Evolutionary conservation across 1,140 invertebrate genomes (phyloP).

Genomic region (Coboldia fuscipes): DNA sequence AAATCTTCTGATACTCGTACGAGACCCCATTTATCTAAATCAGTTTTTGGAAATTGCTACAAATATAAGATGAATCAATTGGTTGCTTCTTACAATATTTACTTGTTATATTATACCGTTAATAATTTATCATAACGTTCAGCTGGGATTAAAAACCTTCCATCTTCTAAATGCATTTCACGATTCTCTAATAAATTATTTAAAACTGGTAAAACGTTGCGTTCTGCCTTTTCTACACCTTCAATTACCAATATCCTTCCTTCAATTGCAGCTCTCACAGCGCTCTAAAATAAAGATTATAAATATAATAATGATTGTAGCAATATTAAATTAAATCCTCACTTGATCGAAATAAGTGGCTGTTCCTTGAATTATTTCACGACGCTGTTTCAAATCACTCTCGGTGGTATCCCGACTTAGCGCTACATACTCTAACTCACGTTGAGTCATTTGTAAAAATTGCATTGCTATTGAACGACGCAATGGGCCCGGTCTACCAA

Average conservation of each 20-base stretch:
- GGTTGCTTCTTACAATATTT: not conserved
- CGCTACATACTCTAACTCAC: conserved; percentile 84
- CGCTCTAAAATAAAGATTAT: conserved; percentile 34
- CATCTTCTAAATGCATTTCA: conserved; percentile 97
- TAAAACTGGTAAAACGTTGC: conserved; percentile 91
- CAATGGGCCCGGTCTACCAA: conserved; percentile 66
- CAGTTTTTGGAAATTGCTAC: conserved; percentile 52
- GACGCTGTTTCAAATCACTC: conserved; percentile 84
- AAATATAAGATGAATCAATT: conserved; percentile 5
- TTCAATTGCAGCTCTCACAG: conserved; percentile 71
- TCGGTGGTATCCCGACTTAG: conserved; percentile 91
- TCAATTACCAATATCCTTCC: conserved; percentile 84
- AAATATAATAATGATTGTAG: not conserved
- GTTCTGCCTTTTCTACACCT: conserved; percentile 92
- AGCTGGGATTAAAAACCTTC: conserved; percentile 74
- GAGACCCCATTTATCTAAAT: conserved; percentile 68
- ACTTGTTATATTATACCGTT: conserved; percentile 29
- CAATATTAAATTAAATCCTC: conserved; percentile 3
- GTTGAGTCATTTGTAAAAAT: conserved; percentile 67
- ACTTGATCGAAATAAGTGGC: conserved; percentile 89
- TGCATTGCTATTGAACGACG: conserved; percentile 58
- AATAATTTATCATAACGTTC: conserved; percentile 78
- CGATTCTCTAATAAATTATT: conserved; percentile 97
- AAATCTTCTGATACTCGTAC: conserved; percentile 82
- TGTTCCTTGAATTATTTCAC: conserved; percentile 72